Evolutionary conservation across 2,113 vertebrate genomes (phyloP), one percentile per base, ranked within the genome.

Genomic region (Brachypteracias leptosomus): DNA sequence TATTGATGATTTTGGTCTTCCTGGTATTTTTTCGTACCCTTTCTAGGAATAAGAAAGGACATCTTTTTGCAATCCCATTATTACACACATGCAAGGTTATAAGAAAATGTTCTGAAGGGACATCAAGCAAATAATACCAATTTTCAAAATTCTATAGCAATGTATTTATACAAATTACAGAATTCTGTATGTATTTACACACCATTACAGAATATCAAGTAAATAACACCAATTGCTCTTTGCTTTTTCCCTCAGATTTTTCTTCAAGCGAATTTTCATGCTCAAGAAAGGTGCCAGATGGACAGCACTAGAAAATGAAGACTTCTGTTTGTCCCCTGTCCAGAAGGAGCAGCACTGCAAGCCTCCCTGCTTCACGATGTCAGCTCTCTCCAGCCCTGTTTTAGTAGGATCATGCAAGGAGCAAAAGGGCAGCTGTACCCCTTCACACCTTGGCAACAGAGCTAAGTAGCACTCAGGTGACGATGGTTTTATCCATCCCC

Each of bases 121-220:
- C 91, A 96, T 94, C 46, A 94, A 98, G 96, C 92, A 97, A 97
- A 97, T 97, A 95, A 97, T 97, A 97, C 85, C 96, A 96, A 94
- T 95, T 97, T 97, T 96, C 95, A 96, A 98, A 97, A 97, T 96
- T 97, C 97, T 97, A 79, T 97, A 97, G 97, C 95, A 97, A 96
- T 97, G 70, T 98, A 97, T 98, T 98, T 97, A 96, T 97, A 97
- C 90, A 97, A 97, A 97, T 96, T 96, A 97, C 97, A 97, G 92
- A 95, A 97, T 97, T 97, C 89, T 97, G 89, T 97, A 95, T 92
- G 95, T 96, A 96, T 97, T 98, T 97, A 98, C 97, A 98, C 95
- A 97, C 85, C 90, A 94, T 96, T 97, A 98, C 97, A 98, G 94
- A 96, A 97, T 97, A 96, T 73, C 86, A 93, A 92, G 90, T 90